Base-by-base conservation (phyloP, 1,140 invertebrate genomes). In the Phthorimaea operculella region DNA sequence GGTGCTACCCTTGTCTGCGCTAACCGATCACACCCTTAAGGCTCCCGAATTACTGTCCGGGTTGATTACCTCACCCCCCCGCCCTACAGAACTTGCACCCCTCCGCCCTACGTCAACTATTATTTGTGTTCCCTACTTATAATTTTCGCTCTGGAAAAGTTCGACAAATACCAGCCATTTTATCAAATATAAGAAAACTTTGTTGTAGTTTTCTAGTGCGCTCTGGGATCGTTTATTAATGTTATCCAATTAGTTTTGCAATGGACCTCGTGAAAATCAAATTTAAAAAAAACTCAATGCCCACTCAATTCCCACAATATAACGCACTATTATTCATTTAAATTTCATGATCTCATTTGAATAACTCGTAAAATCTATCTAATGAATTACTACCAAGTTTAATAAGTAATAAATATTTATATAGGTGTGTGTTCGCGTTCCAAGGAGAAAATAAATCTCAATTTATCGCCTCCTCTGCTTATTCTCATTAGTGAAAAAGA, bases 91-190 rank as follows among this genome's bases (percentile, higher is more conserved):
- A 52, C 59, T 57, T 55, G 52, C 62, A 59, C 66, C 69, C 69
- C 58, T 55, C 52, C 60, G 69, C 69, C 74, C 70, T 67, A 68
- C 74, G 74, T 79, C 75, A 79, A 78, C 76, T 83, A 79, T 72
- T 81, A 80, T 84, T 84, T 84, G 76, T 81, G 74, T 83, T 84
- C 72, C 74, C 65, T 72, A 79, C 76, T 82, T 81, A 82, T 84
- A 81, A 82, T 82, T 79, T 80, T 69, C 64, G 72, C 72, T 64
- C 66, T 74, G 66, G 69, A 76, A 76, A 79, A 82, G 72, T 82
- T 82, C 72, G 64, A 74, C 67, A 78, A 81, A 80, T 71, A 79
- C 68, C 66, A 75, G 64, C 67, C 70, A 74, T 77, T 79, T 75
- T 79, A 83, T 77, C 76, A 78, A 82, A 74, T 79, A 79, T 78